A percentile compares a stretch with the other conserved stretches of the same genome.
These are phyloP conservation scores for Zaprionus gabonicus DNA, from an alignment of 1,140 invertebrate species.

Conservation along the genomic window DNA sequence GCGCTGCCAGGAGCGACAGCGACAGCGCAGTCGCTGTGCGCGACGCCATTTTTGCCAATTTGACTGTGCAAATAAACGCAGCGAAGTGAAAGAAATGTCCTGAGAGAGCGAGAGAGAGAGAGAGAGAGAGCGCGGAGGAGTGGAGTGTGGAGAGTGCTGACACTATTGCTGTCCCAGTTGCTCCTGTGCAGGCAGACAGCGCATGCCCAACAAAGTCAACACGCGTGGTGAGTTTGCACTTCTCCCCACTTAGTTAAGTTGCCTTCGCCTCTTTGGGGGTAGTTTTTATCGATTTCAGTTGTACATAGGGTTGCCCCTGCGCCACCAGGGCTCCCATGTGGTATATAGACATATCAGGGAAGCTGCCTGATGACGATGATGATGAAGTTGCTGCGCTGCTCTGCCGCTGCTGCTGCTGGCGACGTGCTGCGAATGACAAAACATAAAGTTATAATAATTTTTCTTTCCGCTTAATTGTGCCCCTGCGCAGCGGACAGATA, in stretches of 20 bases:
- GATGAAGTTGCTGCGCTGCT: neutral
- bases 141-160: constrained; percentile 2
- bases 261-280: constrained; percentile 48
- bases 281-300: constrained; percentile 72
- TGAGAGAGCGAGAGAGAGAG: constrained; percentile 22
- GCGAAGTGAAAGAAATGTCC: constrained; percentile 65
- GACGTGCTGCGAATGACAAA: constrained; percentile 78
- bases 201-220: constrained; percentile 32
- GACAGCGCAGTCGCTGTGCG: constrained; percentile 27
- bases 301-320: constrained; percentile 43
- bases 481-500: constrained; percentile 71
- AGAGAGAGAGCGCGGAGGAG: constrained; percentile 4
- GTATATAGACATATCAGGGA: neutral
- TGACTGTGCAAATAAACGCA: constrained; percentile 77
- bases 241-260: neutral
- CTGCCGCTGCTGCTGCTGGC: neutral
- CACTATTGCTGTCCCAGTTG: constrained; percentile 33
- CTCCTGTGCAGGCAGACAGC: constrained; percentile 10
- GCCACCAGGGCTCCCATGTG: neutral
- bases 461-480: constrained; percentile 84
- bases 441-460: constrained; percentile 84
- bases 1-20: constrained; percentile 14
- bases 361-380: constrained; percentile 2
- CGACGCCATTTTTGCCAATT: constrained; percentile 81
- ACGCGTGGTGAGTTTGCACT: constrained; percentile 41